These are phyloP conservation scores for Drosophila quinaria DNA, from an alignment of 2,888 invertebrate species.

Conservation along the genomic window DNA sequence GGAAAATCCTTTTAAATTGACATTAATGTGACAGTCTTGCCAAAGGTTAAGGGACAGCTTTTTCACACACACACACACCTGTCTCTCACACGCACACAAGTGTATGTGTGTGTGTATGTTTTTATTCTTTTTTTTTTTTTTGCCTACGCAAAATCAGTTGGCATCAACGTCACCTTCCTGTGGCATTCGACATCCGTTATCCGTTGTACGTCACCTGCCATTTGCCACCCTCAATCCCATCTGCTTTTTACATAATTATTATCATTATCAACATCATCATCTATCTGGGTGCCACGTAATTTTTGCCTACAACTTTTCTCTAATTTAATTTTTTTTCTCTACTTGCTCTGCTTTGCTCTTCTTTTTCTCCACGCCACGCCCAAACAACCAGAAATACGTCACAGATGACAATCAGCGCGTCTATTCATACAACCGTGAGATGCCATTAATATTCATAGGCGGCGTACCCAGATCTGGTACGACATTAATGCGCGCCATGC, in stretches of 20 bases:
- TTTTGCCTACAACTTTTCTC: slow-evolving; percentile 66
- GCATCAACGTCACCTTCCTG: slow-evolving; percentile 35
- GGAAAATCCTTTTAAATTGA: slow-evolving; percentile 66
- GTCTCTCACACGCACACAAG: background rate
- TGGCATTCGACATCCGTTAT: slow-evolving; percentile 39
- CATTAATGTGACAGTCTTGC: slow-evolving; percentile 56
- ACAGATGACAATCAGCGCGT: slow-evolving; percentile 88
- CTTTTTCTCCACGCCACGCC: slow-evolving; percentile 8
- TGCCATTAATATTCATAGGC: slow-evolving; percentile 98
- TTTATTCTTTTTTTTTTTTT: background rate
- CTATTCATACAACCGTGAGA: slow-evolving; percentile 93
- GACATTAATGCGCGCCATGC: slow-evolving; percentile 98
- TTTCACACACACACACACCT: slow-evolving; percentile 11
- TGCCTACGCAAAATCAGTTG: slow-evolving; percentile 45
- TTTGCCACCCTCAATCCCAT: slow-evolving; percentile 4
- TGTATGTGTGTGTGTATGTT: slow-evolving; percentile 3
- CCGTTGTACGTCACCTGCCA: slow-evolving; percentile 33
- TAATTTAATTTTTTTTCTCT: slow-evolving; percentile 54
- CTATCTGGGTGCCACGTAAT: slow-evolving; percentile 58
- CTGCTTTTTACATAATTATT: slow-evolving; percentile 33
- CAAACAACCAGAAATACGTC: slow-evolving; percentile 87
- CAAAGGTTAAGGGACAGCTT: slow-evolving; percentile 44
- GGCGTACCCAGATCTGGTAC: slow-evolving; percentile 99
- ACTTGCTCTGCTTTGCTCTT: background rate
- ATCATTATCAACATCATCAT: slow-evolving; percentile 35